Evolutionary conservation across 2,797 vertebrate species (phyloP).

Genomic region (Tolypeutes matacus): DNA sequence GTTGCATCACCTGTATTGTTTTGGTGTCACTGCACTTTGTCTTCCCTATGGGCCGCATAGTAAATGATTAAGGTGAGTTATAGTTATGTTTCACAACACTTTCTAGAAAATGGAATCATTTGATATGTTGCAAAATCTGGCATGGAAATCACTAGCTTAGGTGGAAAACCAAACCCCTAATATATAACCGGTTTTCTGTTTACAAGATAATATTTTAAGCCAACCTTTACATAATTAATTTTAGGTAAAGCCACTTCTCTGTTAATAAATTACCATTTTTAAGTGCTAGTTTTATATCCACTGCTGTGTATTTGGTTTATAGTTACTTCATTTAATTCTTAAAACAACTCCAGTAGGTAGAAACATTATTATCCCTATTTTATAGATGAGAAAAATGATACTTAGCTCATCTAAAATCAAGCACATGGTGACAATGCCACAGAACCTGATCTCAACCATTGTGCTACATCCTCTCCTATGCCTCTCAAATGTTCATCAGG

Average conservation of each 20-base stretch:
- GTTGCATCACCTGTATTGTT: background rate
- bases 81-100: background rate
- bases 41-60: background rate
- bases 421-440: background rate
- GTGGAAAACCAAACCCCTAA: background rate
- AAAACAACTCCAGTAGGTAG: background rate
- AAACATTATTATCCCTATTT: background rate
- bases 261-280: conserved; percentile 48
- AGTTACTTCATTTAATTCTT: conserved; percentile 44
- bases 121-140: background rate
- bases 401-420: conserved; percentile 18
- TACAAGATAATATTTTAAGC: background rate
- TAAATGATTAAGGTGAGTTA: conserved; percentile 22
- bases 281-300: conserved; percentile 14
- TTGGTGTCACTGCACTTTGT: background rate
- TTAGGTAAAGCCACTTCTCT: conserved; percentile 36
- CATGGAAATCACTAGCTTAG: conserved; percentile 29
- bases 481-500: background rate
- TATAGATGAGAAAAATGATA: conserved; percentile 50
- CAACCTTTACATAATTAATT: conserved; percentile 20
- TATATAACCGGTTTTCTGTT: conserved; percentile 1
- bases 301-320: conserved; percentile 40
- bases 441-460: background rate
- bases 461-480: background rate
- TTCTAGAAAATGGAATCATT: background rate